phyloP scores from a whole-genome alignment of 2,888 invertebrate genomes.

The Campoplex nolae region DNA sequence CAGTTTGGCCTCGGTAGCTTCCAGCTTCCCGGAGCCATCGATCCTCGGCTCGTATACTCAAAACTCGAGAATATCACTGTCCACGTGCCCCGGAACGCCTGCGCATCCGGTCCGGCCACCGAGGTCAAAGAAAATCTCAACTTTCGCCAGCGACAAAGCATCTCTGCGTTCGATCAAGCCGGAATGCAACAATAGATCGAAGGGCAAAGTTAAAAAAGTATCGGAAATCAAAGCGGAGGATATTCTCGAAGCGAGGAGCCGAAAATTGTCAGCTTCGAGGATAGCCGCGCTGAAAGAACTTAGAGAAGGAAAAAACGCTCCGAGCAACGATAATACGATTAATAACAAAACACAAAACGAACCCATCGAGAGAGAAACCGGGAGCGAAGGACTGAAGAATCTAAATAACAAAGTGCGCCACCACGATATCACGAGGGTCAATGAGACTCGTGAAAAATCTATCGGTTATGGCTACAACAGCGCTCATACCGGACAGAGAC shows the following conservation, averaged over 20 bases:
- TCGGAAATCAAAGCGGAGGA: conserved; percentile 81
- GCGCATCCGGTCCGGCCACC: conserved; percentile 89
- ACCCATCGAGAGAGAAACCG: neutral
- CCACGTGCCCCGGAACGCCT: conserved; percentile 48
- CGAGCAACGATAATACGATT: conserved; percentile 16
- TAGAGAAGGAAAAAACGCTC: conserved; percentile 7
- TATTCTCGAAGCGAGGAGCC: conserved; percentile 78
- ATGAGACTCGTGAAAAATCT: conserved; percentile 15
- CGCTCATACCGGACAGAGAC: conserved; percentile 12
- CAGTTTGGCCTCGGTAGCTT: conserved; percentile 87
- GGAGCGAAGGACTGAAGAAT: conserved; percentile 63
- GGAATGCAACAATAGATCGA: conserved; percentile 57
- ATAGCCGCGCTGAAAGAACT: conserved; percentile 51
- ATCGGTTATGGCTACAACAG: conserved; percentile 66
- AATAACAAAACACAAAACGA: conserved; percentile 13
- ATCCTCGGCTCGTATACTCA: conserved; percentile 62
- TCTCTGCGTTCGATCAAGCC: conserved; percentile 73
- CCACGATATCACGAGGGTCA: neutral
- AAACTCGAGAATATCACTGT: conserved; percentile 24
- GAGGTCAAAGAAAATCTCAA: conserved; percentile 89
- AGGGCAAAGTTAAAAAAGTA: conserved; percentile 74
- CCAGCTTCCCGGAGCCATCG: conserved; percentile 74
- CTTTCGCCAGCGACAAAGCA: conserved; percentile 81
- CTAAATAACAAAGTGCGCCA: conserved; percentile 55
- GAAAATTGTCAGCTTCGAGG: conserved; percentile 62